Conservation (phyloP, 1,140 invertebrate species). For the Bicyclus anynana region DNA sequence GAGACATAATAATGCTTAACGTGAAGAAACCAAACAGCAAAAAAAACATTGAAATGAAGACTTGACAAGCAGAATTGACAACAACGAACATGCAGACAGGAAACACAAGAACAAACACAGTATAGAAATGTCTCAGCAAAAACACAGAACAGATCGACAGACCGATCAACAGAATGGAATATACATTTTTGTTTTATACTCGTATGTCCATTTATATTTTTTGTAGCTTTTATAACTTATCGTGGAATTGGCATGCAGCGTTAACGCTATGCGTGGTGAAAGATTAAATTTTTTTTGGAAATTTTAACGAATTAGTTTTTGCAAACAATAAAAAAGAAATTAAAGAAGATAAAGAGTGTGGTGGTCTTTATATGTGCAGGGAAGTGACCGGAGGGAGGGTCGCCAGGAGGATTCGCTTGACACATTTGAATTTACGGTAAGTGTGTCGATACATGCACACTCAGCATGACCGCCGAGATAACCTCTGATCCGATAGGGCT, state of each 20-base stretch:
- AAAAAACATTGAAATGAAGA: constrained; percentile 40
- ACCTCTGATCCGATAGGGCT: background rate
- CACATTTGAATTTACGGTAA: constrained; percentile 38
- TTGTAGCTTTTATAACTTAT: constrained; percentile 55
- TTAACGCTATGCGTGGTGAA: constrained; percentile 59
- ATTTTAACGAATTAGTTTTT: constrained; percentile 30
- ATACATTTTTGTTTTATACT: constrained; percentile 38
- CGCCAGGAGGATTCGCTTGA: constrained; percentile 35
- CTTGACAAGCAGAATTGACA: constrained; percentile 24
- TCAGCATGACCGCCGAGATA: background rate
- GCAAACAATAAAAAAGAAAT: constrained; percentile 28
- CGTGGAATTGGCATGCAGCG: constrained; percentile 67
- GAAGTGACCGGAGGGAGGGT: constrained; percentile 41
- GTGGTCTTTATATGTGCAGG: constrained; percentile 74
- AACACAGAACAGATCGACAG: constrained; percentile 34
- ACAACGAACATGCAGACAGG: constrained; percentile 39
- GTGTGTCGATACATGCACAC: constrained; percentile 23
- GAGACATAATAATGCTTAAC: constrained; percentile 38
- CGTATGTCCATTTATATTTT: constrained; percentile 43
- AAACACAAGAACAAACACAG: constrained; percentile 43
- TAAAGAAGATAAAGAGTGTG: constrained; percentile 68
- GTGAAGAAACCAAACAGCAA: constrained; percentile 29
- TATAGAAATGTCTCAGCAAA: constrained; percentile 35
- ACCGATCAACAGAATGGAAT: constrained; percentile 30
- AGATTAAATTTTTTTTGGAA: constrained; percentile 36